These are phyloP conservation scores for Oscheius onirici DNA, from an alignment of 2,888 invertebrate genomes.

Conservation along the genomic window DNA sequence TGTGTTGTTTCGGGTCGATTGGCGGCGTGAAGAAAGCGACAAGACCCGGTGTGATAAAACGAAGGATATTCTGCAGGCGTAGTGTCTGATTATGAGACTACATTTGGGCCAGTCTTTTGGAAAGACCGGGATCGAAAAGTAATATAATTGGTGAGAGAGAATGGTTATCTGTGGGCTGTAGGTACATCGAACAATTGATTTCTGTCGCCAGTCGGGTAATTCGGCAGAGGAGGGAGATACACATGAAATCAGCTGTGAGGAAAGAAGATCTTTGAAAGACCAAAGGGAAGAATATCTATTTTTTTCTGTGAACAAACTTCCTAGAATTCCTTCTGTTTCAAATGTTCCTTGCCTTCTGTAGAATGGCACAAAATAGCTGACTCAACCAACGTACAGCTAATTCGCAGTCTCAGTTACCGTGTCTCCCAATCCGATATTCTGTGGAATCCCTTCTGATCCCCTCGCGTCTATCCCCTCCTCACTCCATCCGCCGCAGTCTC, in stretches of 20 bases:
- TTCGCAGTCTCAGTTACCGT: not conserved
- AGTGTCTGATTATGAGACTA: no score
- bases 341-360: not conserved
- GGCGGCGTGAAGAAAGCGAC: no score
- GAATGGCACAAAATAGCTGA: not conserved
- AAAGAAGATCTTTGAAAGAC: no score
- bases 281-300: no score
- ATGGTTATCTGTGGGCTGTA: constrained; percentile 7
- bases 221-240: not conserved
- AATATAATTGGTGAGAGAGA: not conserved
- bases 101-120: not conserved
- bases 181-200: constrained; percentile 18
- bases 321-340: not conserved
- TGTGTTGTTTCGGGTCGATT: not conserved
- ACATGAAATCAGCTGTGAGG: no score
- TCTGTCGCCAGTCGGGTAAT: not conserved
- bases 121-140: not conserved
- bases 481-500: not conserved
- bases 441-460: constrained; percentile 8
- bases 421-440: constrained; percentile 3
- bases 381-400: not conserved
- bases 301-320: no score
- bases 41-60: no score
- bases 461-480: no score
- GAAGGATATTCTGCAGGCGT: no score